Conservation (phyloP, 1,140 invertebrate genomes). For the Anthonomus grandis region DNA sequence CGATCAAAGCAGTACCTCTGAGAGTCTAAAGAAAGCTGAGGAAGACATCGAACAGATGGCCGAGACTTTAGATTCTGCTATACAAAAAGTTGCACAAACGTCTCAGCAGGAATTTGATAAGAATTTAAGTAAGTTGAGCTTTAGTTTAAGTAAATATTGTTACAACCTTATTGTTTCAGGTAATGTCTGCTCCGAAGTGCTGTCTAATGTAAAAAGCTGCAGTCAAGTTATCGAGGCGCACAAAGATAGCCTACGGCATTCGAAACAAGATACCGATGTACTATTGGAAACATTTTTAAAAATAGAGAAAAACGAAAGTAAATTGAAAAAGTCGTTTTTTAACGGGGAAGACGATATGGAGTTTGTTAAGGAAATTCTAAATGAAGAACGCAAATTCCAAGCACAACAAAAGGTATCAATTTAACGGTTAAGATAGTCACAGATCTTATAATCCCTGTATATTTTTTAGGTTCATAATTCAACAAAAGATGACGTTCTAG, state of each 20-base stretch:
- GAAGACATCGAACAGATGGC: constrained; percentile 16
- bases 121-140: constrained; percentile 29
- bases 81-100: constrained; percentile 19
- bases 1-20: neutral
- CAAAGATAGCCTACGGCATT: constrained; percentile 48
- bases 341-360: constrained; percentile 32
- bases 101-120: constrained; percentile 30
- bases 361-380: constrained; percentile 38
- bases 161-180: constrained; percentile 8
- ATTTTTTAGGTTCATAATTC: neutral
- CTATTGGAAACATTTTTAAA: constrained; percentile 50
- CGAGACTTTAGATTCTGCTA: constrained; percentile 15
- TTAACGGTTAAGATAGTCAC: neutral
- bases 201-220: constrained; percentile 52
- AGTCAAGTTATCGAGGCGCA: constrained; percentile 52
- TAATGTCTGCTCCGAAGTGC: constrained; percentile 51
- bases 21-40: neutral
- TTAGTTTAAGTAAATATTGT: neutral
- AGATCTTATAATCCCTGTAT: neutral
- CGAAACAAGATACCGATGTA: constrained; percentile 49
- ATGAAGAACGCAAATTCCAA: constrained; percentile 39
- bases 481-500: constrained; percentile 37
- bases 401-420: constrained; percentile 21
- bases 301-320: constrained; percentile 42
- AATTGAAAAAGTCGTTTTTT: constrained; percentile 37